A percentile compares a stretch with the other conserved stretches of the same genome.
Evolutionary conservation across 2,797 vertebrate species (phyloP).

Genomic region (Sparus aurata): DNA sequence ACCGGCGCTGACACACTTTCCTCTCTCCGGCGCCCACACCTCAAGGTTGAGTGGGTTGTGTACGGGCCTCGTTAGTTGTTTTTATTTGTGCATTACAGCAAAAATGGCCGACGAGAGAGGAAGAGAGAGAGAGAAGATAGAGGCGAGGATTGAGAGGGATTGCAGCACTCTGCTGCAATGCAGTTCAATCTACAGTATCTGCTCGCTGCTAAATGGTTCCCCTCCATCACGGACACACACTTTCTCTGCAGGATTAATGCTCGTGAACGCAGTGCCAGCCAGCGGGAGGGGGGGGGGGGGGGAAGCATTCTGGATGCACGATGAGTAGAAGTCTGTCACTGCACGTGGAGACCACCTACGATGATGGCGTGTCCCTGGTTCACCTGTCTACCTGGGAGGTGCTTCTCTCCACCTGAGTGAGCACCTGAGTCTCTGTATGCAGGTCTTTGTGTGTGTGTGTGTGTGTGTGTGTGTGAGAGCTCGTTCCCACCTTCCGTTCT

Average conservation of each 20-base stretch:
- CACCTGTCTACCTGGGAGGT: conserved; percentile 50
- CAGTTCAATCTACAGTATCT: conserved; percentile 67
- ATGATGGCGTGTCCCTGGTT: conserved; percentile 43
- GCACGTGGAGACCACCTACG: conserved; percentile 45
- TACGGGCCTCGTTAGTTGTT: conserved; percentile 39
- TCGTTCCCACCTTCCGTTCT: background rate
- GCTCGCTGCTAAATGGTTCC: conserved; percentile 66
- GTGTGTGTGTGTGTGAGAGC: background rate
- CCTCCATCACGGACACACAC: conserved; percentile 58
- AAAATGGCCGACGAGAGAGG: conserved; percentile 27
- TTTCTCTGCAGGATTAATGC: conserved; percentile 50
- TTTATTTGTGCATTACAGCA: conserved; percentile 56
- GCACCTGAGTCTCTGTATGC: conserved; percentile 37
- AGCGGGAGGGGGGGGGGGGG: no score
- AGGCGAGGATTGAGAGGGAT: conserved; percentile 54
- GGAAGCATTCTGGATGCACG: conserved; percentile 2
- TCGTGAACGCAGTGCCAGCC: conserved; percentile 49
- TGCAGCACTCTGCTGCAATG: conserved; percentile 67
- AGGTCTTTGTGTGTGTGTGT: conserved; percentile 37
- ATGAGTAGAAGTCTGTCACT: conserved; percentile 29
- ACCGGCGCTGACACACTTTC: conserved; percentile 16
- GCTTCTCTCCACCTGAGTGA: conserved; percentile 42
- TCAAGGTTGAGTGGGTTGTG: conserved; percentile 28
- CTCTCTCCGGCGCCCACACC: conserved; percentile 10
- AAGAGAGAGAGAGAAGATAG: conserved; percentile 4